phyloP scores from a whole-genome alignment of 2,888 invertebrate species.

The Lepeophtheirus nordmannii region DNA sequence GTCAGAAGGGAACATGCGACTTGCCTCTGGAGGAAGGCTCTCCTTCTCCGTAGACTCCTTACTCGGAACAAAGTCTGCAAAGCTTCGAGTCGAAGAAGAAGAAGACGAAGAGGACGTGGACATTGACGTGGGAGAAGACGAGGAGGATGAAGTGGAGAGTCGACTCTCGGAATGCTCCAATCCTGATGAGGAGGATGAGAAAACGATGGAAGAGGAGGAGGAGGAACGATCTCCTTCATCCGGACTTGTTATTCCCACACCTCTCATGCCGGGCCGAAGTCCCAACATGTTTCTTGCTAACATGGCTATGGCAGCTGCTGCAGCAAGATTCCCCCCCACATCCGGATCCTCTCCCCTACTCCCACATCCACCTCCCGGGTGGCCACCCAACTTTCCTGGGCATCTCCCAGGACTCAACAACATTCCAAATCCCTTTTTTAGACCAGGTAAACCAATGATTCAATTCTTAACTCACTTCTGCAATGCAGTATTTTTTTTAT shows the following conservation, averaged over 20 bases:
- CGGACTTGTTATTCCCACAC: not conserved
- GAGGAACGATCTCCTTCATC: no score
- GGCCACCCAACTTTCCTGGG: not conserved
- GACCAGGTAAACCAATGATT: not conserved
- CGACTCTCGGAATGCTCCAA: no score
- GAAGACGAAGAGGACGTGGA: not conserved
- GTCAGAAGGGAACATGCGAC: not conserved
- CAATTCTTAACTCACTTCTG: no score
- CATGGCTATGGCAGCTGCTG: not conserved
- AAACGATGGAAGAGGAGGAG: no score
- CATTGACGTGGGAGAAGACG: constrained; percentile 8
- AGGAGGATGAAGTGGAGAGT: not conserved
- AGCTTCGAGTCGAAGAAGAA: constrained; percentile 3
- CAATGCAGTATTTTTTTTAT: no score
- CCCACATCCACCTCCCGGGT: not conserved
- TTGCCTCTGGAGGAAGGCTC: not conserved
- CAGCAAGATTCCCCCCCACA: not conserved
- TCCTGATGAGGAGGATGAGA: no score
- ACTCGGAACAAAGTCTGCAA: constrained; percentile 8
- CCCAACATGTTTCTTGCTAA: not conserved
- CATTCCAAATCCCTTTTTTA: constrained; percentile 5
- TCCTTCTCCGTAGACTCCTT: constrained; percentile 24
- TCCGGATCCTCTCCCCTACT: not conserved
- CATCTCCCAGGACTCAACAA: not conserved
- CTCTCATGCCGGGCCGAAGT: not conserved